Base-by-base conservation (phyloP, 2,797 vertebrate genomes). In the Pangasius mekongensis region DNA sequence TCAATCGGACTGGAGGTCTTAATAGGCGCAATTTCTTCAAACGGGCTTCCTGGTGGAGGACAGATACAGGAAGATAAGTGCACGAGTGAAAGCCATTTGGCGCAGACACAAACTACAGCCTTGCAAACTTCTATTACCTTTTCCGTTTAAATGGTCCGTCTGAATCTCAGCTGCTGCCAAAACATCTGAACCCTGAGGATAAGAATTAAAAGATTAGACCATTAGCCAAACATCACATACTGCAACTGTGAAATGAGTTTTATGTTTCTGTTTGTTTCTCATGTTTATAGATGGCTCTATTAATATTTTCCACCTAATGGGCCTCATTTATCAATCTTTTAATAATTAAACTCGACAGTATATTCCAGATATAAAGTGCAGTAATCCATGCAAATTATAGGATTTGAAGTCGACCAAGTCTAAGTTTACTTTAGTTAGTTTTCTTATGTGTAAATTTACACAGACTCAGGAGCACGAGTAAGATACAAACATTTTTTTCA, bases 101-200 rank as follows among this genome's bases (percentile, higher is more conserved):
- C 10, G 18, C 36, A n/a, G 5, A 49, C 33, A 49, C 2, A 54
- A 71, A 24, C 10, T 64, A 39, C 33, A 82, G 30, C 14, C 11
- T 14, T 66, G 20, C 1, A 69, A 54, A 52, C 52, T 52, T 2
- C 2, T 9, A 43, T 84, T 90, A 92, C 91, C 88, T 88, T 91
- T 85, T 43, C 78, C 33, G 39, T 52, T 73, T 58, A 84, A 84
- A 66, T 84, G 85, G 78, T 83, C 76, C 47, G 39, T 54, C 47
- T 82, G 85, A 84, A 86, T 62, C 49, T 43, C 62, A 67, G 52
- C 84, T 13, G 87, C 43, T 66, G 83, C 73, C 47, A 88, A 90
- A 77, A 67, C 36, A 36, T 77, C 88, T 52, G n/a, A 82, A 67
- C 62, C 67, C 91, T 90, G 52, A 84, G 10, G 47, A 90, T 69